A percentile compares a stretch with the other conserved stretches of the same genome.
Evolutionary conservation across 2,797 vertebrate genomes (phyloP).

Genomic region (Mormyrops attenuatus): DNA sequence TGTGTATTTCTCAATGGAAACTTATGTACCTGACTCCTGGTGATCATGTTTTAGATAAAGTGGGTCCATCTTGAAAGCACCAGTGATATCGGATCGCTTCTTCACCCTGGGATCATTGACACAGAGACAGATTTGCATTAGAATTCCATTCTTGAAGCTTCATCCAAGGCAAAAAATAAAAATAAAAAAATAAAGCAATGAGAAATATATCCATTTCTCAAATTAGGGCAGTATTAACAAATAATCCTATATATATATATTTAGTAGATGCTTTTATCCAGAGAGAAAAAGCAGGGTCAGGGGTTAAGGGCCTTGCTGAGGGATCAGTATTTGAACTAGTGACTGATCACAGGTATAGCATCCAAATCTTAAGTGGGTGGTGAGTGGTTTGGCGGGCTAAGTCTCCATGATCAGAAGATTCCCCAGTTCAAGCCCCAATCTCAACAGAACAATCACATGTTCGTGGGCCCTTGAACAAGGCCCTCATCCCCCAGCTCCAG

Average conservation of each 20-base stretch:
- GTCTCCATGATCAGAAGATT: background rate
- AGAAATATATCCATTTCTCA: background rate
- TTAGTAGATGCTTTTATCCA: background rate
- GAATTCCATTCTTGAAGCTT: background rate
- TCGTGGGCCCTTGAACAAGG: background rate
- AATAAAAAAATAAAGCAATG: background rate
- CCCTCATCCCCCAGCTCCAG: background rate
- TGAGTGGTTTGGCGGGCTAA: background rate
- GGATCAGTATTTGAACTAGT: background rate
- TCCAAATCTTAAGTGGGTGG: background rate
- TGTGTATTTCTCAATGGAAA: background rate
- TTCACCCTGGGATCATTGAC: conserved; percentile 74
- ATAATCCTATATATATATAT: background rate
- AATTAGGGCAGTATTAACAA: background rate
- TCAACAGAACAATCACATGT: background rate
- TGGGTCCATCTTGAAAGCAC: conserved; percentile 91
- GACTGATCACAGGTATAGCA: background rate
- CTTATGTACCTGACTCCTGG: conserved; percentile 79
- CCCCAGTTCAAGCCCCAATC: background rate
- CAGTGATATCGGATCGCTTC: conserved; percentile 74
- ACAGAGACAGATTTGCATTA: conserved; percentile 4
- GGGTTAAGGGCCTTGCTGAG: background rate
- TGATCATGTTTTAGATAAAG: conserved; percentile 87
- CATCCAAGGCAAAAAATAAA: background rate
- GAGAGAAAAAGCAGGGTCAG: background rate